Base-by-base conservation (phyloP, 1,140 invertebrate species). In the Brachionus sp. region DNA sequence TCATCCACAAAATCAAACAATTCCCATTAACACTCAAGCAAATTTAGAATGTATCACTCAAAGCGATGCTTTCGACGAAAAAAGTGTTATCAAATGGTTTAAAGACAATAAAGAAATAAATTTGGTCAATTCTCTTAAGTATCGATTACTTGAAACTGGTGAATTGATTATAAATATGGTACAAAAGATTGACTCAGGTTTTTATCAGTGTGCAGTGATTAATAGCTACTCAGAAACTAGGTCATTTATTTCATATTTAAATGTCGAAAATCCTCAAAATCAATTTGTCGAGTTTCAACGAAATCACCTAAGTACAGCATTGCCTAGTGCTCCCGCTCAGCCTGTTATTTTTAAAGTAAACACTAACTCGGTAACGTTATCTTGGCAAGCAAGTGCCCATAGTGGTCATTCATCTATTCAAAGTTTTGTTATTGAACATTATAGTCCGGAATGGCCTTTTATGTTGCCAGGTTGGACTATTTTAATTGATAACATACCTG, bases 1-100 rank as follows among this genome's bases (percentile, higher is more conserved):
- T 23, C 25, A 46, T 29, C 80, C 80, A 3, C 57, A 82, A 50
- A 82, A 82, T 37, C 80, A 82, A 23, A 82, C 80, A 9, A 25
- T 82, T 1, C 80, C 80, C 0, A 46, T 44, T 25, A 66, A 66
- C 37, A 66, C 57, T n/a, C 35, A 82, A 19, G 80, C 57, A 33
- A 82, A 9, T 16, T 23, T 82, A 9, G 35, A 66, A 23, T 82
- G 80, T 29, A 29, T 35, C 6, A 25, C 1, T 42, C 39, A 42
- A 42, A 42, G 39, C 12, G n/a, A 57, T 16, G n/a, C 53, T 39
- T 46, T 25, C n/a, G 19, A 37, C 13, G 75, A 35, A 44, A 35
- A 57, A 50, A 25, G 12, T 23, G 9, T 12, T 9, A 77, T 57
- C 3, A 57, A 44, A 57, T 80, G 77, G 77, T 57, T 80, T 25